phyloP scores from a whole-genome alignment of 2,888 invertebrate genomes.

The Lasioglossum malachurum region DNA sequence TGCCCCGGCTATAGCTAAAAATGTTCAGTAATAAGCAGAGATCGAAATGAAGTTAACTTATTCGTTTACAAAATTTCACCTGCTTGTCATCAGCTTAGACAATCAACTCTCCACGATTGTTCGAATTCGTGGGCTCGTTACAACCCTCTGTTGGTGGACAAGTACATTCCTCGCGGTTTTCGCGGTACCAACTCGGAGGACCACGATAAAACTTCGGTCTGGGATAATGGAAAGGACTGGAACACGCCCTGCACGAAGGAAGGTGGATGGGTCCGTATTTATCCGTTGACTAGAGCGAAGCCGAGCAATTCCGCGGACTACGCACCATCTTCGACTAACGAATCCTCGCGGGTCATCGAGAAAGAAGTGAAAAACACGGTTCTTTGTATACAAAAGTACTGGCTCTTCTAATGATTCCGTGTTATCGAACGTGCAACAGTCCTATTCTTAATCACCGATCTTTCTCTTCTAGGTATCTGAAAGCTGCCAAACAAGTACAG shows the following conservation, averaged over 20 bases:
- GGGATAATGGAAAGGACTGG: constrained; percentile 92
- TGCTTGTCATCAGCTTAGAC: constrained; percentile 69
- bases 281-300: constrained; percentile 86
- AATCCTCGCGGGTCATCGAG: constrained; percentile 74
- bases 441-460: too few relatives aligned
- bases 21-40: not conserved
- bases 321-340: constrained; percentile 76
- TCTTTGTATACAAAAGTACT: constrained; percentile 81
- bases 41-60: not conserved
- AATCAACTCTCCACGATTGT: constrained; percentile 75
- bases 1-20: not conserved
- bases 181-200: constrained; percentile 89
- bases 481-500: constrained; percentile 85
- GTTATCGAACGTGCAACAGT: not conserved
- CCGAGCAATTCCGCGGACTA: constrained; percentile 64
- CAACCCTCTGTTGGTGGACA: constrained; percentile 83
- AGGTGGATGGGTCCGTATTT: constrained; percentile 92
- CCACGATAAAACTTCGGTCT: constrained; percentile 86
- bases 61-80: not conserved
- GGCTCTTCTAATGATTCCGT: not conserved
- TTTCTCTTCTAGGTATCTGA: constrained; percentile 83
- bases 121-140: constrained; percentile 78
- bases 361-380: constrained; percentile 81
- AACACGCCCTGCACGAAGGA: constrained; percentile 87
- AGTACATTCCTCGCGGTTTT: constrained; percentile 86